Evolutionary conservation across 92 coral and sea anemone genomes (phyloP).

Genomic region (Anthopleura xanthogrammica): DNA sequence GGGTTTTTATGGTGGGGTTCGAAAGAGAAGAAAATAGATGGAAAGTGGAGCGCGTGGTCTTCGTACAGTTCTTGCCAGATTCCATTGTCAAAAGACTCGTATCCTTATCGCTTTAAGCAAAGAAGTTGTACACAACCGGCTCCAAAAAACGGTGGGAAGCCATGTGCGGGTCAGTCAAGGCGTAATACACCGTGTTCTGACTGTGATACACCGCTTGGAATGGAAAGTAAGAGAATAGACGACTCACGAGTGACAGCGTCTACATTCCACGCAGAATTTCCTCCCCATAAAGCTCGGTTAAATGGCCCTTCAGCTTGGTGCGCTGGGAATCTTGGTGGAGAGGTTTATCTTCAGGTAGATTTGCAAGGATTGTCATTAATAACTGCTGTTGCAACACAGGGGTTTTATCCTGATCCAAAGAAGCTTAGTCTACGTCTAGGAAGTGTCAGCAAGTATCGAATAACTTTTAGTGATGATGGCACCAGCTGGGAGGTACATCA

Average conservation of each 20-base stretch:
- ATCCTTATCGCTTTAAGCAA: slow-evolving; percentile 67
- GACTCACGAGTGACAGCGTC: slow-evolving; percentile 63
- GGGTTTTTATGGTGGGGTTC: slow-evolving; percentile 40
- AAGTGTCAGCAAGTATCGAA: slow-evolving; percentile 77
- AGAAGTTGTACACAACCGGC: slow-evolving; percentile 75
- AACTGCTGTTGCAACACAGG: slow-evolving; percentile 83
- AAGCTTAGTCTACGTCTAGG: slow-evolving; percentile 68
- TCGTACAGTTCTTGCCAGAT: slow-evolving; percentile 72
- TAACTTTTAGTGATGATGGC: slow-evolving; percentile 78
- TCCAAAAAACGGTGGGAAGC: slow-evolving; percentile 70
- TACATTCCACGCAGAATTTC: slow-evolving; percentile 67
- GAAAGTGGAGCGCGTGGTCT: slow-evolving; percentile 84
- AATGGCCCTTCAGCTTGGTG: slow-evolving; percentile 91
- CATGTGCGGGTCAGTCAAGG: slow-evolving; percentile 62
- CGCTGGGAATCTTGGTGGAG: slow-evolving; percentile 39
- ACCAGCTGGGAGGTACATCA: slow-evolving; percentile 54
- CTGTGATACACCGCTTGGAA: slow-evolving; percentile 72
- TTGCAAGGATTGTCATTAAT: slow-evolving; percentile 54
- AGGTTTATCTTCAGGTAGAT: slow-evolving; percentile 73
- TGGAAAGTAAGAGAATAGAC: slow-evolving; percentile 59
- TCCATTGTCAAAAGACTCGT: slow-evolving; percentile 26
- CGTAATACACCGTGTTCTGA: slow-evolving; percentile 62
- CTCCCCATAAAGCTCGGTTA: slow-evolving; percentile 58
- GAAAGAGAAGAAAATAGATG: slow-evolving; percentile 50
- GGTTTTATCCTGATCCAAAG: slow-evolving; percentile 61